Conservation (phyloP, 2,797 vertebrate genomes). For the Lateolabrax maculatus region DNA sequence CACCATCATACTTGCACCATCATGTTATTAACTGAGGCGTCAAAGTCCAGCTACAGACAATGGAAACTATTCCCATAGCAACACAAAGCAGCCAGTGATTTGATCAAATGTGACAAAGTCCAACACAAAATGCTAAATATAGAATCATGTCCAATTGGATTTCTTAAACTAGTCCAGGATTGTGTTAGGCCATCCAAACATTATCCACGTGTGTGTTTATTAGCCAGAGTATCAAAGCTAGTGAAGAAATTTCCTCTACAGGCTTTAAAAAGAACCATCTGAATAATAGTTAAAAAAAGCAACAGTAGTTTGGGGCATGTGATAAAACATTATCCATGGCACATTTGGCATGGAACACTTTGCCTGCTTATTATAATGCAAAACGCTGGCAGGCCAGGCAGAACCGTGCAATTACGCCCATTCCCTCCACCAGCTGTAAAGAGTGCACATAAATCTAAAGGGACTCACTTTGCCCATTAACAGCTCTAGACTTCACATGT, state of each 20-base stretch:
- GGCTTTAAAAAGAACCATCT: constrained; percentile 30
- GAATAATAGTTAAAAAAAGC: constrained; percentile 16
- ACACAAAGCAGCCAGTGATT: constrained; percentile 29
- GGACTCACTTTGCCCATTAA: not conserved
- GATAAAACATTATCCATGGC: constrained; percentile 34
- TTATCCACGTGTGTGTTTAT: constrained; percentile 3
- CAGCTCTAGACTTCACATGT: not conserved
- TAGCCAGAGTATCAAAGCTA: not conserved
- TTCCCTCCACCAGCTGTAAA: not conserved
- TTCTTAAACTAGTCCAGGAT: not conserved
- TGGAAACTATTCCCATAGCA: constrained; percentile 44
- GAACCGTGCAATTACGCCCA: constrained; percentile 8
- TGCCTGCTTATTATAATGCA: constrained; percentile 27
- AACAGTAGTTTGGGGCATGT: constrained; percentile 22
- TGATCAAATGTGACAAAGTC: constrained; percentile 48
- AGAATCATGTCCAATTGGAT: constrained; percentile 1
- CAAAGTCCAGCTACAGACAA: constrained; percentile 75
- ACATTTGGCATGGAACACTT: constrained; percentile 29
- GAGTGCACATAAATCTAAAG: not conserved
- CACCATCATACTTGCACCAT: constrained; percentile 37
- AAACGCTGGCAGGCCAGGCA: not conserved
- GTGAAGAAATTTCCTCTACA: not conserved
- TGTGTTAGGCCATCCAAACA: not conserved
- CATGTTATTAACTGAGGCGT: constrained; percentile 44
- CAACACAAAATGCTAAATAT: constrained; percentile 36